phyloP scores from a whole-genome alignment of 2,113 vertebrate genomes.

The Eurypyga helias region DNA sequence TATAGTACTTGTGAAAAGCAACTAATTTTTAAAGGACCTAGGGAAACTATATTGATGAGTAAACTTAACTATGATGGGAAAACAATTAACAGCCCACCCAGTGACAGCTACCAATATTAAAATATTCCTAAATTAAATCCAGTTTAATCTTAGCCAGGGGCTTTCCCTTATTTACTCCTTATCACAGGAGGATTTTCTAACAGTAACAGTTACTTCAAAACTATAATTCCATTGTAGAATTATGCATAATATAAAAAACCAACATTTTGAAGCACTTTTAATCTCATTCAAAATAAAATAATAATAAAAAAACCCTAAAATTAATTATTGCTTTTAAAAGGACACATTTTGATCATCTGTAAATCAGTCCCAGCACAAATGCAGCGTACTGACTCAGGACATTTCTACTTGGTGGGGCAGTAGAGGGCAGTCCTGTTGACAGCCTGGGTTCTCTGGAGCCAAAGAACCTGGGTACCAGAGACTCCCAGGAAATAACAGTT shows the following conservation, averaged over 20 bases:
- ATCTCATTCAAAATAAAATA: background rate
- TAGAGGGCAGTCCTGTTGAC: no score
- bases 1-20: background rate
- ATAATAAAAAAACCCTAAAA: rapidly evolving
- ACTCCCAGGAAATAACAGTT: background rate
- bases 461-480: background rate
- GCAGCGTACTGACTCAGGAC: background rate
- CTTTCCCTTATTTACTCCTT: background rate
- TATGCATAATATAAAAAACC: background rate
- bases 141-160: background rate
- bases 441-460: background rate
- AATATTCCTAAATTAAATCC: background rate
- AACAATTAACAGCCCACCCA: background rate
- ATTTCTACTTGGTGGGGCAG: rapidly evolving
- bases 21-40: background rate
- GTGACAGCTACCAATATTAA: background rate
- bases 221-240: background rate
- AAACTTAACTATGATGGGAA: background rate
- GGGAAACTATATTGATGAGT: background rate
- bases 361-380: background rate
- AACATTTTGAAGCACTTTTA: background rate
- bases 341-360: background rate
- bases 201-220: background rate
- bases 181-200: background rate
- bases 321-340: background rate